Base-by-base conservation (phyloP, 2,113 vertebrate genomes). In the Anoura caudifer region DNA sequence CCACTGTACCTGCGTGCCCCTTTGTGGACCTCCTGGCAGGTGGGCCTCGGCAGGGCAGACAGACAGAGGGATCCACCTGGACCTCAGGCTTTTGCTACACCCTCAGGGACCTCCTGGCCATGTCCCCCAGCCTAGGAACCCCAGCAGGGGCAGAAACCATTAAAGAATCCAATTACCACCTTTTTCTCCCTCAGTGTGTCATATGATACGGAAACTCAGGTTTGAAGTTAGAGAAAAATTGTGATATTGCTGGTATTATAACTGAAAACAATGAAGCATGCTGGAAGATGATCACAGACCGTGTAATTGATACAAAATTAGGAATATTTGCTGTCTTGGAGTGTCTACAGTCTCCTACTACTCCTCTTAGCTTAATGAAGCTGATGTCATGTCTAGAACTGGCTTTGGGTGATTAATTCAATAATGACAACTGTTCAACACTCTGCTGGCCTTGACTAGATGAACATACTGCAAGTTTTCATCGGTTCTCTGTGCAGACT, bases 351-450 rank as follows among this genome's bases (percentile, higher is more conserved):
- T 14, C 90, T 63, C 87, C 98, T 28, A 95, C 97, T 82, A 26
- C 98, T 87, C 97, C 96, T 86, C 98, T 99, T 20, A 80, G 97
- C n/a, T 75, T 99, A 86, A 98, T 99, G 99, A 99, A 99, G 50
- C 94, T 99, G 47, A 98, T 98, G 0, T 98, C 98, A 0, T 98
- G 98, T 97, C 96, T 99, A 65, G 99, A 99, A 56, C 85, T 98
- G 88, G 97, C 98, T 47, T 96, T 99, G 86, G 99, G 98, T 12
- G 97, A 99, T 20, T 16, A 22, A 52, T 50, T 77, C 45, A 52
- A 47, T n/a, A n/a, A 13, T 77, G 75, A 52, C 45, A 19, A 52
- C 31, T n/a, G 19, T 52, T 52, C 31, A 22, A 13, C 45, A n/a
- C 75, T 17, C 43, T 13, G 45, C 75, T 22, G 47, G 52, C 75